Percentiles rank a stretch among this genome's conserved stretches.
Evolutionary conservation across 2,888 invertebrate genomes (phyloP).

Genomic region (Philaethria dido): DNA sequence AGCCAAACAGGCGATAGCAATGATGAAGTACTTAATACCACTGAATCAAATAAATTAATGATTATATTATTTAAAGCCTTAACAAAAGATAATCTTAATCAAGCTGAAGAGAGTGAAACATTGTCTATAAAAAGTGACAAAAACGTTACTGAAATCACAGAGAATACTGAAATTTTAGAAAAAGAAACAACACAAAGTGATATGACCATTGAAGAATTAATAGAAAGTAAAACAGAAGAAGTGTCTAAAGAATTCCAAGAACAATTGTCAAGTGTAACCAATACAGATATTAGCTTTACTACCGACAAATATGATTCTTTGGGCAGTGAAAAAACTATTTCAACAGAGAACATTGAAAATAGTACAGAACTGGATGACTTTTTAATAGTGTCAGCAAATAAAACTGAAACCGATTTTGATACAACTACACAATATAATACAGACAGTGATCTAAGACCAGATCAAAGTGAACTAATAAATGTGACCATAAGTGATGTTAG

Average conservation of each 20-base stretch:
- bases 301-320: slow-evolving; percentile 4
- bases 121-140: neutral
- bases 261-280: neutral
- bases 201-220: neutral
- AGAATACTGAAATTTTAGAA: neutral
- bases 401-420: neutral
- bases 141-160: neutral
- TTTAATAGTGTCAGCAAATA: neutral
- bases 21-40: neutral
- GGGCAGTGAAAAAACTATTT: neutral
- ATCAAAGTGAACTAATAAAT: neutral
- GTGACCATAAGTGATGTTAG: neutral
- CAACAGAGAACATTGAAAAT: neutral
- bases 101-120: neutral
- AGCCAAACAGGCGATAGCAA: neutral
- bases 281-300: neutral
- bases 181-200: neutral
- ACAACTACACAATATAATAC: slow-evolving; percentile 6
- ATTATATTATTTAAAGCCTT: slow-evolving; percentile 12
- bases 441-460: neutral
- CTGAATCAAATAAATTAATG: slow-evolving; percentile 4
- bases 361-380: slow-evolving; percentile 13
- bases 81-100: neutral
- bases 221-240: neutral
- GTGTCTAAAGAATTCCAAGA: neutral